phyloP scores from a whole-genome alignment of 2,797 vertebrate genomes.

The Ptychadena robeensis region DNA sequence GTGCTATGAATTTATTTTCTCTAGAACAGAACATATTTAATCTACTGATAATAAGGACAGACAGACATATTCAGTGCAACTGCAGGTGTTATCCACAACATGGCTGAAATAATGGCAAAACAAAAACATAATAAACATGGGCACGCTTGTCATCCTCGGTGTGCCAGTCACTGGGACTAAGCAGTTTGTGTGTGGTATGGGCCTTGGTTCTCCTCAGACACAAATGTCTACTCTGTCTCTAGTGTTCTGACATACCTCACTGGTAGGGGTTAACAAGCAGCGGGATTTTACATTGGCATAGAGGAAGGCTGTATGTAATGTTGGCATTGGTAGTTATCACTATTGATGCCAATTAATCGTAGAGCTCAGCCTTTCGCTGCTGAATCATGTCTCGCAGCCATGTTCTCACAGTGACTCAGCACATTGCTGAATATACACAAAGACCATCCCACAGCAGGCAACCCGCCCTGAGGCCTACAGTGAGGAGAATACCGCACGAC shows the following conservation, averaged over 20 bases:
- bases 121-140: background rate
- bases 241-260: too few relatives aligned
- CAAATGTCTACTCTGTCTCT: too few relatives aligned
- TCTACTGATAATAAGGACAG: background rate
- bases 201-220: background rate
- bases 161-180: constrained; percentile 12
- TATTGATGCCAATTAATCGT: background rate
- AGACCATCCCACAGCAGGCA: background rate
- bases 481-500: background rate
- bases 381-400: constrained; percentile 12
- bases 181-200: background rate
- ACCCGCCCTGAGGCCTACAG: background rate
- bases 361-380: background rate
- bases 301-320: background rate
- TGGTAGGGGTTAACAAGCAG: background rate
- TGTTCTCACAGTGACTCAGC: constrained; percentile 48
- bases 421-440: constrained; percentile 15
- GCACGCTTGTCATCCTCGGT: background rate
- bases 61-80: background rate
- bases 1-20: too few relatives aligned
- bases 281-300: background rate
- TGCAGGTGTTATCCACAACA: background rate
- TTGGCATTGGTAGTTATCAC: background rate
- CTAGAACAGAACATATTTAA: too few relatives aligned
- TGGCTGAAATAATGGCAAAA: too few relatives aligned